Conservation (phyloP, 2,797 vertebrate species). For the Danio tinwini region DNA sequence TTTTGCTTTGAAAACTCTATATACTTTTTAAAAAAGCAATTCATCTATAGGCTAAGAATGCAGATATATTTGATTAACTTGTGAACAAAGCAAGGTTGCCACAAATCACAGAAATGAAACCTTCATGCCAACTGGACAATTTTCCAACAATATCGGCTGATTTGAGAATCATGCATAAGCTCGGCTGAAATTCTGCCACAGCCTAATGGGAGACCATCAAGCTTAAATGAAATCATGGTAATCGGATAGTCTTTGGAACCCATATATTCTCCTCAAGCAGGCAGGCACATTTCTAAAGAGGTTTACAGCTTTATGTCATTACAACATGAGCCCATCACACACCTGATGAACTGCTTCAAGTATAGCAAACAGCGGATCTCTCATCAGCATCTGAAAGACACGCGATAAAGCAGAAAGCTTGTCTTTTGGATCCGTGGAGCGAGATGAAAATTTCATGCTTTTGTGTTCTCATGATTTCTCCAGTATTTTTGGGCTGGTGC, state of each 20-base stretch:
- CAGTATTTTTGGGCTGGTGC: not conserved
- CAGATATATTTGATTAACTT: not conserved
- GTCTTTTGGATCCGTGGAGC: not conserved
- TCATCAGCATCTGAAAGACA: slow-evolving; percentile 12
- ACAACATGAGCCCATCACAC: not conserved
- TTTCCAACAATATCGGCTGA: slow-evolving; percentile 9
- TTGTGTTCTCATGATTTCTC: not conserved
- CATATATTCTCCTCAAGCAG: slow-evolving; percentile 17
- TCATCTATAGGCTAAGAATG: not conserved
- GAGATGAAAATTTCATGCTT: slow-evolving; percentile 11
- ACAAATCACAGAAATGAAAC: not conserved
- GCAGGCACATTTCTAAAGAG: slow-evolving; percentile 16
- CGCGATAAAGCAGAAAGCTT: not conserved
- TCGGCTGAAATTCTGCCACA: slow-evolving; percentile 26
- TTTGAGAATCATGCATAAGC: slow-evolving; percentile 33
- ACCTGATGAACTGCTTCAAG: slow-evolving; percentile 14
- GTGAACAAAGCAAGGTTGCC: no score
- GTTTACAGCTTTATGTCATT: slow-evolving; percentile 13
- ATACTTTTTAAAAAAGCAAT: not conserved
- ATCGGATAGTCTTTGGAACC: slow-evolving; percentile 24
- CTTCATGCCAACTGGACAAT: not conserved
- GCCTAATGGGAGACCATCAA: slow-evolving; percentile 31
- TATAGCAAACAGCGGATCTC: not conserved
- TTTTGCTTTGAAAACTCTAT: no score
- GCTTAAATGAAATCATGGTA: slow-evolving; percentile 37